Base-by-base conservation (phyloP, 2,113 vertebrate species). In the Stegostoma tigrinum region DNA sequence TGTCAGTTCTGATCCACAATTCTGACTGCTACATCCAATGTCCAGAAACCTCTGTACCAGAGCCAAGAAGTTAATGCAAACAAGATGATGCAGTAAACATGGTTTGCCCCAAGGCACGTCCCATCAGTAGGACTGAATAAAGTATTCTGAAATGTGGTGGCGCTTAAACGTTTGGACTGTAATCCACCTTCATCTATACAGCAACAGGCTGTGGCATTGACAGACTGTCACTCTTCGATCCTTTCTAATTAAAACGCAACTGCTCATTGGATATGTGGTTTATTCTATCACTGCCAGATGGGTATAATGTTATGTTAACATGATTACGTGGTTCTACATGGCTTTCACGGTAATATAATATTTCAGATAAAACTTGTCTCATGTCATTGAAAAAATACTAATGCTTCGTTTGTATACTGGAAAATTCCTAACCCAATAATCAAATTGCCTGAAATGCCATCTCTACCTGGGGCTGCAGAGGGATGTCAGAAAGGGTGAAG, bases 41-140 rank as follows among this genome's bases (percentile, higher is more conserved):
- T n/a, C 30, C 24, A 91, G 30, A 34, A 91, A n/a, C 5, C 55
- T n/a, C 38, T 38, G 34, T 66, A 91, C 38, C 19, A 19, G n/a
- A 91, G 89, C 89, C 89, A 91, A 91, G 89, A 34, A 91, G 61
- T 66, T 66, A 91, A 91, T 91, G 89, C 17, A 61, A 17, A 91
- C 89, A 91, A 66, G 89, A 38, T 23, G 30, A 61, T 66, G 34
- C 61, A 38, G 34, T 64, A 64, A 38, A 14, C 89, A 66, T 64
- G 55, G 3, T 91, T n/a, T 66, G 89, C 17, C 89, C 61, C 61
- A 34, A 61, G 27, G 87, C 7, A 91, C 19, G 30, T 91, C 6
- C 64, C 61, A 66, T 66, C 55, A 91, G 38, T 10, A 66, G 61
- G 89, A 66, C 17, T 91, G 38, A 61, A 91, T 66, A 66, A 66